These are phyloP conservation scores for Rhagonycha fulva DNA, from an alignment of 2,888 invertebrate species.

Conservation along the genomic window DNA sequence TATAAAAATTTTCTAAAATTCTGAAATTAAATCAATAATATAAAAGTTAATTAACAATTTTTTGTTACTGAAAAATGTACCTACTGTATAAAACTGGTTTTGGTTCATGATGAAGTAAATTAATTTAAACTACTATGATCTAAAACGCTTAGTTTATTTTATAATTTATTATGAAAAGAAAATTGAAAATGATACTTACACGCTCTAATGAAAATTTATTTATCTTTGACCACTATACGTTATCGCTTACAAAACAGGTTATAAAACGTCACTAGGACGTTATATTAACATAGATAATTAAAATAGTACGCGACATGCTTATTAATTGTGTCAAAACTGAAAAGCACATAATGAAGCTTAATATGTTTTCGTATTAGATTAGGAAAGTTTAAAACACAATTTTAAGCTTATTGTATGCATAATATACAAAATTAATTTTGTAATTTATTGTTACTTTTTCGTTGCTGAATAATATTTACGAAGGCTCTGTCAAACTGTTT, in stretches of 20 bases:
- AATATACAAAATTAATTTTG: neutral
- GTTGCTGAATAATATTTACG: neutral
- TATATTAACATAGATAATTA: neutral
- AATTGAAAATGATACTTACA: neutral
- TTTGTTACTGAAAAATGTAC: neutral
- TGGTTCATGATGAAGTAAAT: neutral
- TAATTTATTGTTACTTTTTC: neutral
- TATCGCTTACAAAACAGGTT: neutral
- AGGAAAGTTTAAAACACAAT: neutral
- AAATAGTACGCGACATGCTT: neutral
- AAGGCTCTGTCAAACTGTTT: no score
- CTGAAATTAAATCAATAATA: neutral
- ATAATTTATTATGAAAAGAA: neutral
- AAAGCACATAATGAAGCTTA: neutral
- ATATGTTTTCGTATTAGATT: neutral
- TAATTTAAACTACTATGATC: neutral
- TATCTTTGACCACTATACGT: neutral
- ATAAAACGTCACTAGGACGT: neutral
- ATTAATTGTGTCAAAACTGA: neutral
- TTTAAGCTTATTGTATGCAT: neutral
- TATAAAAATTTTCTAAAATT: neutral
- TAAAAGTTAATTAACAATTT: neutral
- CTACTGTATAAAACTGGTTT: neutral
- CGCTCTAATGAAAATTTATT: neutral
- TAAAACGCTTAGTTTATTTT: no score